A percentile compares a stretch with the other conserved stretches of the same genome.
Evolutionary conservation across 64 coral and sea anemone genomes (phyloP).

Genomic region (Stichodactyla mertensii): DNA sequence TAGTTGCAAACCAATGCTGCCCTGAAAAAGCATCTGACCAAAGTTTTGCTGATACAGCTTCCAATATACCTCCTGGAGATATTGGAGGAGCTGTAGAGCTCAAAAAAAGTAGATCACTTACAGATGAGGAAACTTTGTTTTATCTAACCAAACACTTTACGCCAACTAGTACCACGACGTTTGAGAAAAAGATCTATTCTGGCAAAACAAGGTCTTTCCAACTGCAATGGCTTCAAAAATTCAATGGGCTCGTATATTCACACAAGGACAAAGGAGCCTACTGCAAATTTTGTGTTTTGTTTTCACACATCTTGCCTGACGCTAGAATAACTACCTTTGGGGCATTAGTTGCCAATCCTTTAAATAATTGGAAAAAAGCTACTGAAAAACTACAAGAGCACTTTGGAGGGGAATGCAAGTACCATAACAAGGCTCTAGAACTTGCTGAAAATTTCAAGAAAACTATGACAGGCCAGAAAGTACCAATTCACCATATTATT

Average conservation of each 20-base stretch:
- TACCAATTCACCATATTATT: constrained; percentile 27
- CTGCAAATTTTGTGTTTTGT: constrained; percentile 32
- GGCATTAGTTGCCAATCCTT: not conserved
- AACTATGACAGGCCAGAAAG: constrained; percentile 37
- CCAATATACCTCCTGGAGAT: constrained; percentile 21
- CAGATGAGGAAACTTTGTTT: constrained; percentile 27
- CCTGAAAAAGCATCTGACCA: not conserved
- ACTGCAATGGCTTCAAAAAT: constrained; percentile 28
- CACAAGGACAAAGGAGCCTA: constrained; percentile 20
- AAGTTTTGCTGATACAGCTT: not conserved
- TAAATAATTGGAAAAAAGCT: constrained; percentile 32
- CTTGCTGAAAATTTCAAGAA: constrained; percentile 24
- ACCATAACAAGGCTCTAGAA: constrained; percentile 34
- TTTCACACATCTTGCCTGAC: constrained; percentile 14
- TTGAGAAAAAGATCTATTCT: constrained; percentile 12
- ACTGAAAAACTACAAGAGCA: not conserved
- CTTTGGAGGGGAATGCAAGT: not conserved
- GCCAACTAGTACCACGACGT: constrained; percentile 25
- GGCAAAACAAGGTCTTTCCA: constrained; percentile 29
- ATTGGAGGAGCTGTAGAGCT: constrained; percentile 32
- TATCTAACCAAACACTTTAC: constrained; percentile 40
- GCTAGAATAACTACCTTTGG: constrained; percentile 22
- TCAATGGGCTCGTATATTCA: constrained; percentile 41
- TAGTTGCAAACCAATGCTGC: not conserved
- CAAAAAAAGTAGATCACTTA: constrained; percentile 37